phyloP scores from a whole-genome alignment of 2,113 vertebrate genomes.

The Coregonus clupeaformis region DNA sequence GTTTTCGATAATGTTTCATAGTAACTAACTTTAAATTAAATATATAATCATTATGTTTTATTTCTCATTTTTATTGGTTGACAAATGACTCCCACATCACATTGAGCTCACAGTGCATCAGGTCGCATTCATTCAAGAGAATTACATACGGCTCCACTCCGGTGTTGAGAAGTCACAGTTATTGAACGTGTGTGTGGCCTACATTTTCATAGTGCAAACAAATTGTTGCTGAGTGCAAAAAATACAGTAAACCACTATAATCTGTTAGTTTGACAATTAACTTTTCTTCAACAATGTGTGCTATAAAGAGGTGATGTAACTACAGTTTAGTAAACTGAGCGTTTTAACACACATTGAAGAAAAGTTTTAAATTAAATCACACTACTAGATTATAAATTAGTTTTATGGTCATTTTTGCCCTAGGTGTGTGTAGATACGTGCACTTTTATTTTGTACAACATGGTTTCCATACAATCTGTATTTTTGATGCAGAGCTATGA shows the following conservation, averaged over 20 bases:
- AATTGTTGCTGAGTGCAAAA: too few relatives aligned
- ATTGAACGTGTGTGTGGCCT: constrained; percentile 11
- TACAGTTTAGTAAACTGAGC: too few relatives aligned
- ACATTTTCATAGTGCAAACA: too few relatives aligned
- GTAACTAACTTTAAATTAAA: constrained; percentile 76
- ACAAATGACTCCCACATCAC: constrained; percentile 88
- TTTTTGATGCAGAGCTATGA: constrained; percentile 43
- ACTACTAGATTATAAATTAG: too few relatives aligned
- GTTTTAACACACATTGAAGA: too few relatives aligned
- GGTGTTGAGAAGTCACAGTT: constrained; percentile 38
- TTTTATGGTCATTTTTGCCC: too few relatives aligned
- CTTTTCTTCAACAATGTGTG: too few relatives aligned
- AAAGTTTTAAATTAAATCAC: too few relatives aligned
- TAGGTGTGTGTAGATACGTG: constrained; percentile 7
- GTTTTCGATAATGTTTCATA: constrained; percentile 76
- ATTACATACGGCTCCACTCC: constrained; percentile 42
- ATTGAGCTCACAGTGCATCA: constrained; percentile 96
- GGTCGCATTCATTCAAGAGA: constrained; percentile 88
- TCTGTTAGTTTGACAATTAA: too few relatives aligned
- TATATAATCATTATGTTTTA: constrained; percentile 41
- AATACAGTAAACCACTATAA: too few relatives aligned
- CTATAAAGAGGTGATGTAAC: too few relatives aligned
- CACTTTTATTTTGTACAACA: constrained; percentile 30
- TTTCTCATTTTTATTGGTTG: constrained; percentile 76
- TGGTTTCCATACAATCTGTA: constrained; percentile 28